Evolutionary conservation across 1,140 invertebrate species (phyloP), one percentile per base, ranked within the genome.

Genomic region (Matsumurasca onukii): DNA sequence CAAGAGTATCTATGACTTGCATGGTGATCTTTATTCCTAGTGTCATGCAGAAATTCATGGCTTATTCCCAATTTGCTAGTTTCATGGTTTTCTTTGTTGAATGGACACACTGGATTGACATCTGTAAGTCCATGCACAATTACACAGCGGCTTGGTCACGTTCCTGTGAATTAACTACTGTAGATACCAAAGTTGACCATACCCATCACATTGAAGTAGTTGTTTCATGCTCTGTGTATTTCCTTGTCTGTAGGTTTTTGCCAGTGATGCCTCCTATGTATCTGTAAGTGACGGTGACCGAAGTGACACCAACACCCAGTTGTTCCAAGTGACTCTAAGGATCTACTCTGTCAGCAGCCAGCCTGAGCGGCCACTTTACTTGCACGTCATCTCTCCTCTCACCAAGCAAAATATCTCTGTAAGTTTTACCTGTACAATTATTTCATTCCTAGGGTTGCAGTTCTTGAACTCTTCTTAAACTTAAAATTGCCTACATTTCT

Each of bases 351-450:
- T 39, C 34, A 39, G 5, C 34, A 39, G 5, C 34, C 34, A 39
- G 34, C 5, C 5, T 25, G 62, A 65, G 39, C 27, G 31, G 27
- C 39, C 22, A 25, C 20, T 45, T 1, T 65, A 39, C 20, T 5
- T 39, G 5, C 48, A 45, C 22, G 62, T 65, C 1, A 48, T 48
- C 31, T 65, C 62, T 24, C 34, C 62, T 1, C 31, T 65, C 24
- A 65, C 62, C 15, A 27, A 25, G 12, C 62, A 65, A 48, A 65
- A 65, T 25, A 65, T 65, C 25, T 48, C 62, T 1, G 62, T 65
- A 48, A 65, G 62, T 24, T 20, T n/a, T n/a, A n/a, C n/a, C n/a
- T n/a, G n/a, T n/a, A n/a, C n/a, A n/a, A n/a, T n/a, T n/a, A n/a
- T n/a, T n/a, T n/a, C n/a, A n/a, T n/a, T n/a, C n/a, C n/a, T n/a